Conservation (phyloP, 2,113 vertebrate species). For the Sciurus niger region DNA sequence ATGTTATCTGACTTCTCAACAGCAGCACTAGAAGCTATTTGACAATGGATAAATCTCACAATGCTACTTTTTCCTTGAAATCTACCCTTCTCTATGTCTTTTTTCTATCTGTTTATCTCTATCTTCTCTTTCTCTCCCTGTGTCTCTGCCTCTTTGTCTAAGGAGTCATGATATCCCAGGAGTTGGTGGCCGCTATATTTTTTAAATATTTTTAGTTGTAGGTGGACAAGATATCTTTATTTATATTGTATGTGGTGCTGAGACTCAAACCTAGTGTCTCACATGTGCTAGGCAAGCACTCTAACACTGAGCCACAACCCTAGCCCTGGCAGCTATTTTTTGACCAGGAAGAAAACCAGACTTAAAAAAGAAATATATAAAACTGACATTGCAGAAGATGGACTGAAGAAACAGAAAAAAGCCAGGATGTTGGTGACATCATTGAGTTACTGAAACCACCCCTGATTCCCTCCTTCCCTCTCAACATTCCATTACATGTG, state of each 20-base stretch:
- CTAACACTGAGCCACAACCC: no score
- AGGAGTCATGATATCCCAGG: not conserved
- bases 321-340: not conserved
- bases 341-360: not conserved
- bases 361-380: constrained; percentile 38
- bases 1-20: not conserved
- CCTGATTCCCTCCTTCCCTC: not conserved
- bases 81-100: not conserved
- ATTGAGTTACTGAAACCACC: not conserved
- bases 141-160: not conserved
- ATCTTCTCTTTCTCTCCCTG: not conserved
- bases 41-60: not conserved
- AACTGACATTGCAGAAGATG: constrained; percentile 6
- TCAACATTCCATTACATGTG: not conserved
- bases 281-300: no score
- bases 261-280: no score
- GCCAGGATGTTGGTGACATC: not conserved
- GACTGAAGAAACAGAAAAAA: not conserved
- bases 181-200: constrained; percentile 25
- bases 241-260: no score
- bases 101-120: not conserved
- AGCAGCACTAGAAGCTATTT: not conserved
- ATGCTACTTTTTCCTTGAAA: not conserved
- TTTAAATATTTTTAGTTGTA: not conserved
- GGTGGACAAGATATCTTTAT: no score